phyloP scores from a whole-genome alignment of 2,797 vertebrate genomes.

The Heterohyrax brucei region DNA sequence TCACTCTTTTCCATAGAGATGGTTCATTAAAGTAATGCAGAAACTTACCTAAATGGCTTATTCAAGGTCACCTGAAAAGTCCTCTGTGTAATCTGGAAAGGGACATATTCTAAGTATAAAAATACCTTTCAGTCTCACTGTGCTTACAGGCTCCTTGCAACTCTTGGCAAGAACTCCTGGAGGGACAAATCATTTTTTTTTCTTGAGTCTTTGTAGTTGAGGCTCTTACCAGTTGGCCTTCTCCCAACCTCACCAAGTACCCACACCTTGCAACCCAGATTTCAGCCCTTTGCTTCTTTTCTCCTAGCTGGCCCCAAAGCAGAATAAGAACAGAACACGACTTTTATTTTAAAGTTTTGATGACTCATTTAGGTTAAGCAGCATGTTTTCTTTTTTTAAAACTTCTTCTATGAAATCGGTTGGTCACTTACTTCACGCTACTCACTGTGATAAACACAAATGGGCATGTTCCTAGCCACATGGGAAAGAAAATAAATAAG shows the following conservation, averaged over 20 bases:
- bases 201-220: background rate
- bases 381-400: background rate
- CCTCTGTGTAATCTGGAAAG: slow-evolving; percentile 70
- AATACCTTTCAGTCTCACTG: slow-evolving; percentile 39
- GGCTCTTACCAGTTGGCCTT: slow-evolving; percentile 15
- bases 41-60: slow-evolving; percentile 77
- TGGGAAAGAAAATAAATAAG: background rate
- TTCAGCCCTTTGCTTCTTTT: background rate
- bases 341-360: background rate
- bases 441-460: background rate
- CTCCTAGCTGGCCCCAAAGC: background rate
- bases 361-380: slow-evolving; percentile 35
- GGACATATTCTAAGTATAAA: slow-evolving; percentile 66
- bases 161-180: slow-evolving; percentile 13
- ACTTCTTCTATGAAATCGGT: background rate
- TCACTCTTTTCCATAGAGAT: slow-evolving; percentile 71
- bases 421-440: background rate
- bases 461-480: background rate
- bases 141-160: background rate
- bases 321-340: background rate
- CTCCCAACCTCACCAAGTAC: background rate
- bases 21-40: slow-evolving; percentile 77
- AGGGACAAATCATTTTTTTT: background rate
- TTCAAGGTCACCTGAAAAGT: slow-evolving; percentile 76
- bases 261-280: background rate